Base-by-base conservation (phyloP, 1,140 invertebrate genomes). In the Cryptotermes secundus region DNA sequence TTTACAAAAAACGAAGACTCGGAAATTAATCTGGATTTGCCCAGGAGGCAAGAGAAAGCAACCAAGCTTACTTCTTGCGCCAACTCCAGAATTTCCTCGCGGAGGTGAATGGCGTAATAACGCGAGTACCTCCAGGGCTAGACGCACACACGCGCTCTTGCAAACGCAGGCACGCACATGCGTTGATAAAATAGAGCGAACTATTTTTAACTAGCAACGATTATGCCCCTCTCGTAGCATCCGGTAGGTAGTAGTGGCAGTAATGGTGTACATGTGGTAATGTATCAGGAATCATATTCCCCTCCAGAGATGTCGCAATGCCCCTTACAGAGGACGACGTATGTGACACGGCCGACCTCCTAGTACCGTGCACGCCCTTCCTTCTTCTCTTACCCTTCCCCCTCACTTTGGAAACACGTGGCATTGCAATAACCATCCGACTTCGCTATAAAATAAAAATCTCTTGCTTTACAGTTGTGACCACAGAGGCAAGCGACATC, bases 241-340 rank as follows among this genome's bases (percentile, higher is more conserved):
- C 59, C 59, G 59, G 59, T 72, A 72, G 59, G 59, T 72, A 72
- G 59, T 72, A 72, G 59, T 72, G 59, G 59, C n/a, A 72, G 59
- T 72, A 72, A 72, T 72, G 59, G 59, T 72, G 59, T 72, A 72
- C 59, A 72, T 72, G 59, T 72, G 59, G 59, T 72, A 72, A 72
- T 72, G 59, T 31, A 31, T 19, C 16, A 49, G 45, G 45, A 14
- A 49, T 49, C 26, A 72, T 31, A 14, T 72, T 72, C 59, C 59
- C 59, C 59, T 72, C 59, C 59, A 6, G n/a, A 72, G 59, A 72
- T 72, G 59, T 72, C 59, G 59, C 59, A 72, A 72, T 72, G 26
- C 59, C 59, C 59, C 59, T 72, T 72, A 72, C 59, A n/a, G 59
- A 72, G 59, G 59, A 72, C 26, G 59, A 72, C 31, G 59, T 72